Evolutionary conservation across 2,797 vertebrate species (phyloP), one percentile per base, ranked within the genome.

Genomic region (Acrocephalus scirpaceus): DNA sequence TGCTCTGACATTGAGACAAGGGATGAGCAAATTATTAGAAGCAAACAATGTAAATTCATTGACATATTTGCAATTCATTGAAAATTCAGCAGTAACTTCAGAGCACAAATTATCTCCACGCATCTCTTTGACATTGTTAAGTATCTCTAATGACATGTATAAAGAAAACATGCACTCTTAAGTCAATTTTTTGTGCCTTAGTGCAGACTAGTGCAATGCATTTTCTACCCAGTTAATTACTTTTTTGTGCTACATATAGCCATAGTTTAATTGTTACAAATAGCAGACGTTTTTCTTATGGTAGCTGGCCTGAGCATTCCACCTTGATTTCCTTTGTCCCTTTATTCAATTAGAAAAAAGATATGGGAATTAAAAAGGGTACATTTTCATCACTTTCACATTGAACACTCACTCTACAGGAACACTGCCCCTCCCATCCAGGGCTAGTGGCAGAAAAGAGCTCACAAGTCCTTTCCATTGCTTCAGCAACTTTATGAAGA

Each of bases 41-140:
- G 70, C 21, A 73, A 87, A 58, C 27, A 62, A n/a, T 60, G 51
- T 16, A 82, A 91, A 86, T 90, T 84, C 47, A 78, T 69, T 78
- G 82, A 81, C 7, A 66, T 75, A 62, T 51, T 58, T 75, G 40
- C 17, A 72, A 51, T 90, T 86, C 5, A 3, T 58, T 86, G 61
- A 66, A 83, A 93, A 88, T 67, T 95, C 90, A 95, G 67, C 77
- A 86, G 26, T 78, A 61, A 50, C 60, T 90, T 88, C 64, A 72
- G 44, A 93, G 36, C 38, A 64, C 15, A 53, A 69, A 72, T 66
- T 93, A 64, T n/a, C 16, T 81, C 51, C 51, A 72, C 32, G n/a
- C 4, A 19, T 44, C 27, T 86, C 61, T 82, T 62, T 0, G 1
- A 57, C 67, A 61, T 25, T 57, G 11, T 62, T 93, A 87, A 82